Evolutionary conservation across 2,797 vertebrate species (phyloP), one percentile per base, ranked within the genome.

Genomic region (Champsocephalus esox): DNA sequence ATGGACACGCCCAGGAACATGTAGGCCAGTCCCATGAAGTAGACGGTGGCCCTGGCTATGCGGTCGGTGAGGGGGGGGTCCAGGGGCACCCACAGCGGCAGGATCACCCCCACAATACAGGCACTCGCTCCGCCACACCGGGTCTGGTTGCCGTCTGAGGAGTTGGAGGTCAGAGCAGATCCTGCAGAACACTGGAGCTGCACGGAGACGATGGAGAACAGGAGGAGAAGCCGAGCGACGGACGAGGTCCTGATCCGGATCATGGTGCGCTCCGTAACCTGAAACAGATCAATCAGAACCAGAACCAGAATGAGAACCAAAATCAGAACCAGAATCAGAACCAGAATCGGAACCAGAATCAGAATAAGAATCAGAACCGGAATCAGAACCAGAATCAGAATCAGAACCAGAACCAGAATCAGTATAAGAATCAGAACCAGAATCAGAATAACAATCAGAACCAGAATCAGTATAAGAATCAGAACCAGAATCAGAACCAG

Each of bases 1-100:
- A 99, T 99, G 44, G 98, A 99, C 14, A 99, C 98, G 1, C 98
- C 98, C 12, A 99, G 88, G 85, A 99, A 99, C 97, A 98, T 99
- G 91, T 99, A 99, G 9, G 93, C 93, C 92, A 99, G 82, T 0
- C 95, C 97, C 65, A 98, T 94, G 57, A 99, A 99, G 81, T 99
- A 99, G 49, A 99, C 95, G 0, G 96, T 96, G 12, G 98, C 98
- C 84, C 98, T 94, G 75, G 97, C 97, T 2, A 99, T 77, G 87
- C 98, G 98, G 84, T 99, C 97, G 2, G 95, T 90, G 5, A 97
- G 95, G 0, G 94, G 92, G 0, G 97, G 96, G 84, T 98, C 94
- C 24, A 90, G 85, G 0, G 98, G 97, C 21, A 88, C 91, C 98
- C 98, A 99, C 3, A 98, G 54, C 0, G 97, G 96, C 70, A 99